phyloP scores from a whole-genome alignment of 2,888 invertebrate genomes.

The Lepidochrysops patricia region DNA sequence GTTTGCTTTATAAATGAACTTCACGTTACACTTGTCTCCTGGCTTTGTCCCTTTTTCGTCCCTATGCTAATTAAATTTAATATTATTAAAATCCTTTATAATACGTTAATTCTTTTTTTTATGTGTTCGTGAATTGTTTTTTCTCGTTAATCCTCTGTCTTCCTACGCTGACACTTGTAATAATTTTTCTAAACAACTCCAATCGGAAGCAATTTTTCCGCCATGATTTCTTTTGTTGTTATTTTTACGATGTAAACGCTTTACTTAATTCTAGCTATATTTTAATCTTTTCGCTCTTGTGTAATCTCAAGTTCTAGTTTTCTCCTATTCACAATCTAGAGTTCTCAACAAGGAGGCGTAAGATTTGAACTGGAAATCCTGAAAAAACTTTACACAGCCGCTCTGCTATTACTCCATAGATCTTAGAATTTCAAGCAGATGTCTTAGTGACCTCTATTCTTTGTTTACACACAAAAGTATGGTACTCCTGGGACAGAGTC shows the following conservation, averaged over 20 bases:
- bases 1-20: conserved; percentile 1
- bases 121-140: too few relatives aligned
- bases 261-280: too few relatives aligned
- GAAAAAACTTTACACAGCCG: neutral
- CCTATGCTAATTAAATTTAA: neutral
- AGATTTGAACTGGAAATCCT: neutral
- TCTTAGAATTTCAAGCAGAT: neutral
- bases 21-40: neutral
- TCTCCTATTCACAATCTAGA: too few relatives aligned
- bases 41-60: neutral
- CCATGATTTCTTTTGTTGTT: neutral
- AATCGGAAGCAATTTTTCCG: neutral
- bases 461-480: too few relatives aligned
- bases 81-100: neutral
- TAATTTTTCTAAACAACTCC: neutral
- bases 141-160: neutral
- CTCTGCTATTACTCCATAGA: neutral
- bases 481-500: too few relatives aligned
- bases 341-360: neutral
- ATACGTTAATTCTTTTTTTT: too few relatives aligned
- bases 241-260: neutral
- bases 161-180: neutral
- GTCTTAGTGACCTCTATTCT: neutral
- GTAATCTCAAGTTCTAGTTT: too few relatives aligned
- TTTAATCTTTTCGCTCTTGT: too few relatives aligned